phyloP scores from a whole-genome alignment of 2,113 vertebrate species.

The Barbus barbus region DNA sequence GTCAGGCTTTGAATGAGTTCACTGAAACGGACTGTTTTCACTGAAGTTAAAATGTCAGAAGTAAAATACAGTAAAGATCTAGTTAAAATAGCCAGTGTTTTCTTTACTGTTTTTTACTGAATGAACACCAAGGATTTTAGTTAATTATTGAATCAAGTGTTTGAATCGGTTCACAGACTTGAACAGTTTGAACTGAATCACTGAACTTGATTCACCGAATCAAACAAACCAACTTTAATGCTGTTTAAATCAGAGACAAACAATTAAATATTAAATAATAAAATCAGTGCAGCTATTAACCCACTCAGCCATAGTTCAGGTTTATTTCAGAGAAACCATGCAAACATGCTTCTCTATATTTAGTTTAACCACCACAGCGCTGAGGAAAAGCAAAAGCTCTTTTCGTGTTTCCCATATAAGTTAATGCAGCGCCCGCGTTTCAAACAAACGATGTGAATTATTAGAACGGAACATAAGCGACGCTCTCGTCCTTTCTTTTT shows the following conservation, averaged over 20 bases:
- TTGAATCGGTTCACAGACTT: not conserved
- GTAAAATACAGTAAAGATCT: not conserved
- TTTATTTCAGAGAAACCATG: not conserved
- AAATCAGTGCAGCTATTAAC: not conserved
- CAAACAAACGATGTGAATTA: slow-evolving; percentile 61
- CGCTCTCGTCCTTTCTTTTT: slow-evolving; percentile 59
- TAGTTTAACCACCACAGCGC: not conserved
- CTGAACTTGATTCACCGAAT: not conserved
- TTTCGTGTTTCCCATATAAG: no score
- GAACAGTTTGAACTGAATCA: not conserved
- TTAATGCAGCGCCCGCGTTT: slow-evolving; percentile 60
- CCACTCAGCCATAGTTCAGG: not conserved
- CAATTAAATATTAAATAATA: no score
- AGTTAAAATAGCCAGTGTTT: not conserved
- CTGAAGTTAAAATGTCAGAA: no score
- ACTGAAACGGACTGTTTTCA: not conserved
- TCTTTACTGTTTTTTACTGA: not conserved
- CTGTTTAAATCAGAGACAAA: not conserved
- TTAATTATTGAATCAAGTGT: not conserved
- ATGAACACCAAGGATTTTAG: no score
- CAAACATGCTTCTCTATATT: not conserved
- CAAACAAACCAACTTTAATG: not conserved
- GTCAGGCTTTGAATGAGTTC: not conserved
- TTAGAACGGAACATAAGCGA: slow-evolving; percentile 49
- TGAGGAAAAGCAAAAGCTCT: slow-evolving; percentile 43